Evolutionary conservation across 2,888 invertebrate genomes (phyloP).

Genomic region (Morpho achilles): DNA sequence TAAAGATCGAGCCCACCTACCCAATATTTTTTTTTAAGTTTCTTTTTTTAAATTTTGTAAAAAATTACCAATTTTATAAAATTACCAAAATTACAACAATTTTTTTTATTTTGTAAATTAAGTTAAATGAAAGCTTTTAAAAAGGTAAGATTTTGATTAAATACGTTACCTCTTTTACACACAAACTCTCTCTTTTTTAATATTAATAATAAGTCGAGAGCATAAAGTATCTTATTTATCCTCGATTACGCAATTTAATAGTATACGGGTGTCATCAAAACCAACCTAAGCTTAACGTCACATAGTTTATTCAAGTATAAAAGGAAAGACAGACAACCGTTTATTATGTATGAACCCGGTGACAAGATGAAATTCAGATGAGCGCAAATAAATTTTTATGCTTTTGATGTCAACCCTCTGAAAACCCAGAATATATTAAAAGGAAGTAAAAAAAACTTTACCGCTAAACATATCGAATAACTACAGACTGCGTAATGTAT

Average conservation of each 20-base stretch:
- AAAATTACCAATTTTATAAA: no score
- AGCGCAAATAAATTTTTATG: conserved; percentile 60
- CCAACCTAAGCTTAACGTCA: neutral
- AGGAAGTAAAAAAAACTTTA: conserved; percentile 29
- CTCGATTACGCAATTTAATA: no score
- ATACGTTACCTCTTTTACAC: no score
- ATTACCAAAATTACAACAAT: no score
- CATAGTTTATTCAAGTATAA: conserved; percentile 14
- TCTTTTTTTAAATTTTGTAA: no score
- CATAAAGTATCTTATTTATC: neutral
- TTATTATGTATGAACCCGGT: conserved; percentile 64
- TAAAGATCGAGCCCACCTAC: no score
- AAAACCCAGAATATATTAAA: conserved; percentile 32
- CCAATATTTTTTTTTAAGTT: no score
- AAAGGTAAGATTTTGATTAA: no score
- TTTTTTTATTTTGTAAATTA: no score
- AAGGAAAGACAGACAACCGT: conserved; percentile 31
- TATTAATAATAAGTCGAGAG: neutral
- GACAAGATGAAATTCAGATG: conserved; percentile 70
- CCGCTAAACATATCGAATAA: conserved; percentile 10
- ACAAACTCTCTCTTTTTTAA: no score
- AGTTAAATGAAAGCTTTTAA: no score
- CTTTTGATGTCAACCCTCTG: conserved; percentile 55
- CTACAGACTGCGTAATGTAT: neutral
- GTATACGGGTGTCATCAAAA: no score